Conservation (phyloP, 2,888 invertebrate genomes). For the Drosophila diplacantha region DNA sequence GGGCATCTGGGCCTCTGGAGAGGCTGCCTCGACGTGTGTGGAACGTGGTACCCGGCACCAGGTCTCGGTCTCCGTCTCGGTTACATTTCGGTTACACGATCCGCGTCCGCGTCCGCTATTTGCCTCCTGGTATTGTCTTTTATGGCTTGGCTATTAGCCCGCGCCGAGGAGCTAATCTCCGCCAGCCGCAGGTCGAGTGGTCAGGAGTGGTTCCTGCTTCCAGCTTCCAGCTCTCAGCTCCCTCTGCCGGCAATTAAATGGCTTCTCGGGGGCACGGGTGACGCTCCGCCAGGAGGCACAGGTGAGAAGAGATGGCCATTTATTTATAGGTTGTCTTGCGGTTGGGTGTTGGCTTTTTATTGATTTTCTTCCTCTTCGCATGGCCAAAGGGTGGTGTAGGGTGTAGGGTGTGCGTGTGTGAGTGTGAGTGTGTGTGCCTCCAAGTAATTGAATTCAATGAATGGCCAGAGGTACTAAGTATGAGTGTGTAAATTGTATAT, state of each 20-base stretch:
- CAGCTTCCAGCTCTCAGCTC: background rate
- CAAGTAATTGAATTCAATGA: constrained; percentile 2
- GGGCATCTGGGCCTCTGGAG: background rate
- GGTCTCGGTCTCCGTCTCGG: constrained; percentile 52
- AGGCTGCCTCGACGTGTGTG: constrained; percentile 5
- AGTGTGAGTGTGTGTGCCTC: background rate
- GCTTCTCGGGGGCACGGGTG: constrained; percentile 22
- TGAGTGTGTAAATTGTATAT: too few relatives aligned
- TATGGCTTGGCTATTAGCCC: constrained; percentile 63
- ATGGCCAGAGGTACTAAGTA: background rate
- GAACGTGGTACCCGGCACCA: constrained; percentile 31
- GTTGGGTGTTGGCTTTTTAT: constrained; percentile 14
- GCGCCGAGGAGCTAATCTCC: constrained; percentile 51
- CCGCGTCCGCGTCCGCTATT: constrained; percentile 30
- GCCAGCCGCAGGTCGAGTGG: constrained; percentile 29
- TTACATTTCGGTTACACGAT: constrained; percentile 63
- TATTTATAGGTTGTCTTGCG: constrained; percentile 36
- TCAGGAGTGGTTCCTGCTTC: constrained; percentile 15
- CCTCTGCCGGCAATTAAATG: constrained; percentile 31
- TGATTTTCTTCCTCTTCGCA: background rate
- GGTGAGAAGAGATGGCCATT: constrained; percentile 15
- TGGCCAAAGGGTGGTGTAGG: background rate
- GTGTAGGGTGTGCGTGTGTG: background rate
- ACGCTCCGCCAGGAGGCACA: constrained; percentile 6
- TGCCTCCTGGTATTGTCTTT: constrained; percentile 52